Conservation (phyloP, 2,113 vertebrate genomes). For the Trogon surrucura region DNA sequence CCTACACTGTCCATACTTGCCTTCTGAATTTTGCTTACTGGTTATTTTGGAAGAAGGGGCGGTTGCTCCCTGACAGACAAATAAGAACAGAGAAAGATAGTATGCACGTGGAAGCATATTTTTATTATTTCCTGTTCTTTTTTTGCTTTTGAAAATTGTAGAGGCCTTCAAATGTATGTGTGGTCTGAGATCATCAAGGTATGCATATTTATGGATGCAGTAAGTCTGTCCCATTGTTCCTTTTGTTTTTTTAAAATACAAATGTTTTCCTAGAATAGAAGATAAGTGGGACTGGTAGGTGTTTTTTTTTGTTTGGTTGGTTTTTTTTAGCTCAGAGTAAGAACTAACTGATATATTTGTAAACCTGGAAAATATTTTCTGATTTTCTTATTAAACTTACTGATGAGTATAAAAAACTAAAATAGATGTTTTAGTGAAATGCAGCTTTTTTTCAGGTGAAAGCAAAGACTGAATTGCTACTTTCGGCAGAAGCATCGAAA, state of each 20-base stretch:
- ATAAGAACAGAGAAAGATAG: neutral
- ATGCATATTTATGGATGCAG: neutral
- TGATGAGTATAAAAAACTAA: neutral
- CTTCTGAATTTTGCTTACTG: neutral
- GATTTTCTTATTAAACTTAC: neutral
- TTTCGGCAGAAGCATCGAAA: slow-evolving; percentile 95
- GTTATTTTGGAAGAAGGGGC: neutral
- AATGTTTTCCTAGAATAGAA: neutral
- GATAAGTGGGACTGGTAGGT: neutral
- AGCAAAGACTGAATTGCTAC: slow-evolving; percentile 94
- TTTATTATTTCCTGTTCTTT: neutral
- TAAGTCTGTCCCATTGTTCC: neutral
- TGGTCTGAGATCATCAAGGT: neutral
- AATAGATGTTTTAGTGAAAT: neutral
- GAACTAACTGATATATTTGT: neutral
- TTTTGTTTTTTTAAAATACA: neutral
- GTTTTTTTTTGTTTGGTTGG: neutral
- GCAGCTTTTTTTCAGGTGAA: slow-evolving; percentile 84
- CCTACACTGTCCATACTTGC: neutral
- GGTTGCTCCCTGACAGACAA: neutral
- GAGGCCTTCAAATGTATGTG: neutral
- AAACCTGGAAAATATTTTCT: neutral
- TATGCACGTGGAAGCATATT: neutral
- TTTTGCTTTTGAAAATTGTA: neutral
- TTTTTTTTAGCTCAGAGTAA: neutral